Percentiles rank a stretch among this genome's conserved stretches.
phyloP scores from a whole-genome alignment of 1,140 invertebrate species.

The Wiebesia pumilae region DNA sequence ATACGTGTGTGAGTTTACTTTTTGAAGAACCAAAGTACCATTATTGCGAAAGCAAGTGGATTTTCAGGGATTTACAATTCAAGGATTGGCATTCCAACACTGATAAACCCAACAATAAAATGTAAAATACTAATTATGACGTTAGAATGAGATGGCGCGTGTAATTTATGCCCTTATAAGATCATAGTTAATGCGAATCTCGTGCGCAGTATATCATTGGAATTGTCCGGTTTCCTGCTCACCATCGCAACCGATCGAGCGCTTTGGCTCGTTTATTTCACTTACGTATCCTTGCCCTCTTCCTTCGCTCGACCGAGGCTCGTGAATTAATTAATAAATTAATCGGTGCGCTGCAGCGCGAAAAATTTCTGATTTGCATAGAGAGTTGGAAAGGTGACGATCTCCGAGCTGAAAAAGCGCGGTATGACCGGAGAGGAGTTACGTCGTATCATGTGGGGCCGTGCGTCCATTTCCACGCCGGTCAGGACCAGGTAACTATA shows the following conservation, averaged over 20 bases:
- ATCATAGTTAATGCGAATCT: not conserved
- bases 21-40: no score
- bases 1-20: no score
- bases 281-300: not conserved
- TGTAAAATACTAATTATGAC: not conserved
- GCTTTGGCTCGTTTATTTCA: conserved; percentile 5
- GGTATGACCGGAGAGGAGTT: conserved; percentile 91
- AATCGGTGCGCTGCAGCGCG: conserved; percentile 30
- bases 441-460: conserved; percentile 90
- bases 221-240: not conserved
- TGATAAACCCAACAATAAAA: not conserved
- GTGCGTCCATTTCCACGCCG: conserved; percentile 89
- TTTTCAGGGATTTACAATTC: no score
- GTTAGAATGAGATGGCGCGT: not conserved
- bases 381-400: conserved; percentile 91
- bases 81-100: no score
- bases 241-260: not conserved
- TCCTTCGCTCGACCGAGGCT: not conserved
- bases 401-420: conserved; percentile 86
- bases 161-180: not conserved
- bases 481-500: conserved; percentile 80
- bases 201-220: not conserved
- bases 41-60: no score
- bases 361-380: conserved; percentile 66
- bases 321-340: conserved; percentile 50